Evolutionary conservation across 2,113 vertebrate species (phyloP).

Genomic region (Echinops telfairi): DNA sequence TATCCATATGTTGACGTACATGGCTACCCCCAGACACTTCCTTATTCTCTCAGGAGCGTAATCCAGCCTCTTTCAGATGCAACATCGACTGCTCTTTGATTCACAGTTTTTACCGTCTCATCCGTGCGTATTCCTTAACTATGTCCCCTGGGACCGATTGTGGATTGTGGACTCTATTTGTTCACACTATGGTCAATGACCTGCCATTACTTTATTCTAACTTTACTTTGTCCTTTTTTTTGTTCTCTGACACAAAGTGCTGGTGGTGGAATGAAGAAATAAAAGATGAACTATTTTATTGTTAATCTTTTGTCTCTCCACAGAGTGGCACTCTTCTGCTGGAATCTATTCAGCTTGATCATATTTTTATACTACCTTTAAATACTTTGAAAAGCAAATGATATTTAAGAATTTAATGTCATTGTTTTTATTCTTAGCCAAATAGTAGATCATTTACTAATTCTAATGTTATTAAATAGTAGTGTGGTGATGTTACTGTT

Average conservation of each 20-base stretch:
- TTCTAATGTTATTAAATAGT: conserved; percentile 69
- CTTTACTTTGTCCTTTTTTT: neutral
- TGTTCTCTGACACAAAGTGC: neutral
- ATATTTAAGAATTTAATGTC: conserved; percentile 50
- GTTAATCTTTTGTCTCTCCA: conserved; percentile 72
- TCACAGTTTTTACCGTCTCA: neutral
- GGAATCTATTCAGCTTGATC: conserved; percentile 53
- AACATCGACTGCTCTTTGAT: neutral
- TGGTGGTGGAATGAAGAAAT: conserved; percentile 30
- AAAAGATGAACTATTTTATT: conserved; percentile 19
- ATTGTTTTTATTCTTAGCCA: conserved; percentile 61
- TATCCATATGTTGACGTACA: neutral
- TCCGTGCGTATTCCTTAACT: neutral
- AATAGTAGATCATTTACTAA: conserved; percentile 68
- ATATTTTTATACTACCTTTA: conserved; percentile 39
- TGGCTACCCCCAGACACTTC: neutral
- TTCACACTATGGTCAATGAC: conserved; percentile 15
- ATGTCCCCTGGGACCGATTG: conserved; percentile 3
- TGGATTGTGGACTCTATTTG: neutral
- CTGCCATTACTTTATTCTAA: neutral
- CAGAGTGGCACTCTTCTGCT: conserved; percentile 73
- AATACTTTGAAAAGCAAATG: conserved; percentile 62
- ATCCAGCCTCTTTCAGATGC: neutral
- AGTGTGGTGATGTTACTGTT: conserved; percentile 56
- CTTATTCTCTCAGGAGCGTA: neutral